A percentile compares a stretch with the other conserved stretches of the same genome.
These are phyloP conservation scores for Gasterosteus aculeatus DNA, from an alignment of 2,113 vertebrate genomes.

Conservation along the genomic window DNA sequence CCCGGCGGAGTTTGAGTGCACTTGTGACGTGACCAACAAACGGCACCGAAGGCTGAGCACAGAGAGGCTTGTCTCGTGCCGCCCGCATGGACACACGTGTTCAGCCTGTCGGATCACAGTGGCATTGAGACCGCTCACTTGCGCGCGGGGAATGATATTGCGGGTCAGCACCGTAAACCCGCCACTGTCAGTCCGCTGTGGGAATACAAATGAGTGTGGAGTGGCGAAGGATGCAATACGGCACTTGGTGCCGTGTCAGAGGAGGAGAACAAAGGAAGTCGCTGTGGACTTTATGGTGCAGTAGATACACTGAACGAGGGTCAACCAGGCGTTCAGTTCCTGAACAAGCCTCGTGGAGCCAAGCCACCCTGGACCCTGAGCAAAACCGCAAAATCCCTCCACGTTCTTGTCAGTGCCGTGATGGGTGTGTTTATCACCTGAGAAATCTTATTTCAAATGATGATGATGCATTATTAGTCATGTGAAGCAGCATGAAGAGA, in stretches of 20 bases:
- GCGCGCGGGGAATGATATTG: constrained; percentile 30
- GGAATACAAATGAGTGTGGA: constrained; percentile 59
- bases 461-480: constrained; percentile 59
- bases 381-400: neutral
- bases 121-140: constrained; percentile 27
- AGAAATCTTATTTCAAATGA: constrained; percentile 40
- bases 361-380: neutral
- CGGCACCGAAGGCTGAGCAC: constrained; percentile 5
- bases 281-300: neutral
- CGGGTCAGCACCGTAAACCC: constrained; percentile 41
- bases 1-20: constrained; percentile 5
- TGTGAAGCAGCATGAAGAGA: constrained; percentile 19
- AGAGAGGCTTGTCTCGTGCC: neutral
- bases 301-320: constrained; percentile 11
- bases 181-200: constrained; percentile 33
- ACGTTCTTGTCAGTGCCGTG: constrained; percentile 18
- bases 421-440: constrained; percentile 25
- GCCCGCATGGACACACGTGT: constrained; percentile 14
- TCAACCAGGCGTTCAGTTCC: neutral
- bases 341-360: neutral
- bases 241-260: neutral
- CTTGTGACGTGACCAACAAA: neutral
- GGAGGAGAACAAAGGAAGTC: constrained; percentile 10
- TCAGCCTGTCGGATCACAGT: constrained; percentile 46
- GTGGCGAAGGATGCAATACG: constrained; percentile 17